Conservation (phyloP, 2,113 vertebrate genomes). For the Corythaeola cristata region DNA sequence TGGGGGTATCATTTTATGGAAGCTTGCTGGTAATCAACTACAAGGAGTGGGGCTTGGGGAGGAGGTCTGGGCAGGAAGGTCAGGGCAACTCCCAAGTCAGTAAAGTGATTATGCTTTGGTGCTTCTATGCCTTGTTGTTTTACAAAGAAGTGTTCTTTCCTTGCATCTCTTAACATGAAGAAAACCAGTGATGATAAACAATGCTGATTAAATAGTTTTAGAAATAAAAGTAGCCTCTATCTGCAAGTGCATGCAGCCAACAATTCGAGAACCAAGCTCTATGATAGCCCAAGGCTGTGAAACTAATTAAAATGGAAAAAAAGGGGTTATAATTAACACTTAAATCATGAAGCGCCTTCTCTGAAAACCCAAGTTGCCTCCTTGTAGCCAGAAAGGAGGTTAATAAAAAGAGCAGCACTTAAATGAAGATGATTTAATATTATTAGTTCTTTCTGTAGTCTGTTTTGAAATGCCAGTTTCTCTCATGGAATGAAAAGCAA, state of each 20-base stretch:
- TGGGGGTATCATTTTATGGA: neutral
- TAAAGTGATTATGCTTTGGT: neutral
- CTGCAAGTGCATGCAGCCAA: neutral
- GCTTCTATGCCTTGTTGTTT: neutral
- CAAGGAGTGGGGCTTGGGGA: neutral
- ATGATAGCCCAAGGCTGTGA: slow-evolving; percentile 31
- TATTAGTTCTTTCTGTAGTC: slow-evolving; percentile 3
- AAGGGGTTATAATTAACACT: slow-evolving; percentile 28
- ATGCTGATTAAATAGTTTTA: neutral
- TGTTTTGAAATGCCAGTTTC: slow-evolving; percentile 32
- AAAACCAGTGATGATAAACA: neutral
- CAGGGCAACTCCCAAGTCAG: neutral
- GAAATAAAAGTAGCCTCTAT: slow-evolving; percentile 15
- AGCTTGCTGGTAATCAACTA: neutral
- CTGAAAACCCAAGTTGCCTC: neutral
- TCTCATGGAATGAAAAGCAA: neutral
- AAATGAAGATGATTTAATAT: neutral
- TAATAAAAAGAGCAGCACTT: neutral
- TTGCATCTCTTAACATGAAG: neutral
- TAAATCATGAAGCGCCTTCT: slow-evolving; percentile 14
- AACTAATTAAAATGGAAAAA: slow-evolving; percentile 38
- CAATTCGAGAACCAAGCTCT: slow-evolving; percentile 27
- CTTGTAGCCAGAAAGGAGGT: neutral
- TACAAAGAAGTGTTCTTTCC: neutral
- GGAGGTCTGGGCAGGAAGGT: neutral